These are phyloP conservation scores for Eriosoma lanigerum DNA, from an alignment of 1,140 invertebrate genomes.

Conservation along the genomic window DNA sequence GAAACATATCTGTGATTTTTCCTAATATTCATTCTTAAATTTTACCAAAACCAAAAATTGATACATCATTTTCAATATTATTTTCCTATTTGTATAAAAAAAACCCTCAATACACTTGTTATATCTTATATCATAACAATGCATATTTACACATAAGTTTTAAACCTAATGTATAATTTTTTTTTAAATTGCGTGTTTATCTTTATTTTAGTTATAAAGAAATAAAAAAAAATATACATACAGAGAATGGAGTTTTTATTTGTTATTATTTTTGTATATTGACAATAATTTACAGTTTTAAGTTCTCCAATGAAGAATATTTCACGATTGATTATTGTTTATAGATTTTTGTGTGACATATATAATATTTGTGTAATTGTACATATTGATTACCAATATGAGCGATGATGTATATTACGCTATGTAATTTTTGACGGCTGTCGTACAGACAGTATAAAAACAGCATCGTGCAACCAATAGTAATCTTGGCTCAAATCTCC, in stretches of 20 bases:
- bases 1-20: slow-evolving; percentile 31
- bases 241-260: background rate
- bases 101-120: background rate
- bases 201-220: no score
- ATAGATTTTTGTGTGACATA: no score
- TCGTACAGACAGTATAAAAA: slow-evolving; percentile 63
- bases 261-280: no score
- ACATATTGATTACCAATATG: no score
- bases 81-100: slow-evolving; percentile 39
- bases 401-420: no score
- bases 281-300: no score
- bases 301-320: no score
- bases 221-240: background rate
- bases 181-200: no score
- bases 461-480: slow-evolving; percentile 85
- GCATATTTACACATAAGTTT: slow-evolving; percentile 17
- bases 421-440: background rate
- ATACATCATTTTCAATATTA: slow-evolving; percentile 2
- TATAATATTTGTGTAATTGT: no score
- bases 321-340: no score
- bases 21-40: slow-evolving; percentile 32
- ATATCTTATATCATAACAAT: slow-evolving; percentile 25
- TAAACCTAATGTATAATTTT: background rate
- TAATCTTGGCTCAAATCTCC: slow-evolving; percentile 89
- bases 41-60: slow-evolving; percentile 22